Conservation (phyloP, 2,797 vertebrate genomes). For the Fistularia commersonii region DNA sequence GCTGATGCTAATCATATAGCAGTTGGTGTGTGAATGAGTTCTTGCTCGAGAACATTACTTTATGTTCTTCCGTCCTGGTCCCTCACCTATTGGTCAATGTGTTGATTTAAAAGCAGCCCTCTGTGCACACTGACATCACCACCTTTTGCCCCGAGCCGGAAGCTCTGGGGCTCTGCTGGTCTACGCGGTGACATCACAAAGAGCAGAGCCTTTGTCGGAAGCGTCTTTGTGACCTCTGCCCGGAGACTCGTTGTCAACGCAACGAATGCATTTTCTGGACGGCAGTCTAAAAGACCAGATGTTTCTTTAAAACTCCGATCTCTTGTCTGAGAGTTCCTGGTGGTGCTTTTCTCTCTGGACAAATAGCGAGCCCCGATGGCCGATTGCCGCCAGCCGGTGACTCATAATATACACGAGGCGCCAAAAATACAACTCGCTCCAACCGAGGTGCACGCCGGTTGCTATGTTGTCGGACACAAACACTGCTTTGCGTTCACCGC, state of each 20-base stretch:
- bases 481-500: background rate
- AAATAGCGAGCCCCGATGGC: conserved; percentile 14
- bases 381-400: conserved; percentile 33
- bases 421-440: background rate
- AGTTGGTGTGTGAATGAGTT: conserved; percentile 7
- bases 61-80: background rate
- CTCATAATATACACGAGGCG: conserved; percentile 31
- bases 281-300: too few species aligned
- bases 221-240: too few species aligned
- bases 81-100: conserved; percentile 21
- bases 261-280: too few species aligned
- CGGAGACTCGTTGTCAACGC: too few species aligned
- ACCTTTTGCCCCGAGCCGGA: conserved; percentile 26
- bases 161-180: conserved; percentile 14
- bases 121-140: conserved; percentile 44
- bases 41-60: background rate
- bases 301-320: too few species aligned
- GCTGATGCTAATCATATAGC: conserved; percentile 17
- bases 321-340: background rate
- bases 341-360: conserved; percentile 14
- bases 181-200: background rate
- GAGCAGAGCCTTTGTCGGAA: background rate
- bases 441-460: too few species aligned
- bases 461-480: conserved; percentile 1
- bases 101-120: conserved; percentile 32